Evolutionary conservation across 2,113 vertebrate species (phyloP).

Genomic region (Saguinus midas): DNA sequence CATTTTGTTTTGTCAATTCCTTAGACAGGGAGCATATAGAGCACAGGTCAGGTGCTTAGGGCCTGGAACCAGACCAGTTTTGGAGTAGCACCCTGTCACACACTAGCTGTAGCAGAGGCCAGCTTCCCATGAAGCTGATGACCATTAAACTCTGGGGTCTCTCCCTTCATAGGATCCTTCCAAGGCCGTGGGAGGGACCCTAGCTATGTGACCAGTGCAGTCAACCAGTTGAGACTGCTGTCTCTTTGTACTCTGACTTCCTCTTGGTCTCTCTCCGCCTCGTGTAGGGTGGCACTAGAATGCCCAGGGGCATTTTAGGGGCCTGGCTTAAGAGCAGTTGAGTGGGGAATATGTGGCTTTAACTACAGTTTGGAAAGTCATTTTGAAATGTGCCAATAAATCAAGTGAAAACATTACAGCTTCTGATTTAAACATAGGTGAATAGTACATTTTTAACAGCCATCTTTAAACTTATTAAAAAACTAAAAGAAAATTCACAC

Average conservation of each 20-base stretch:
- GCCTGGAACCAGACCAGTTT: not conserved
- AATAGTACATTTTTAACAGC: not conserved
- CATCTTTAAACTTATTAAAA: not conserved
- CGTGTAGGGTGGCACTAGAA: not conserved
- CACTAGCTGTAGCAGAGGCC: not conserved
- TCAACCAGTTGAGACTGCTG: not conserved
- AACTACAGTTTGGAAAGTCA: not conserved
- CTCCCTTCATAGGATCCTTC: not conserved
- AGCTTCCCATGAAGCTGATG: not conserved
- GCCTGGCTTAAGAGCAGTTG: not conserved
- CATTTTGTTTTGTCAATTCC: not conserved
- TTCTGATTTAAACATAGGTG: not conserved
- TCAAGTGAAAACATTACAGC: not conserved
- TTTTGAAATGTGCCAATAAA: not conserved
- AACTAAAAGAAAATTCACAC: conserved; percentile 15
- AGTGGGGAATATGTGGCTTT: not conserved
- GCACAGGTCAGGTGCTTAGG: not conserved
- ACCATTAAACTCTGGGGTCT: not conserved
- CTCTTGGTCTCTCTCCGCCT: not conserved
- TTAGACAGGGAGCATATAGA: not conserved
- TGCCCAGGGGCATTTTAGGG: not conserved
- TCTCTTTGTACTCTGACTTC: not conserved
- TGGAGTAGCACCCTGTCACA: not conserved
- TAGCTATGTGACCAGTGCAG: not conserved
- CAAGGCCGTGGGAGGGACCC: not conserved